Conservation (phyloP, 2,888 invertebrate species). For the Lasiommata megera region DNA sequence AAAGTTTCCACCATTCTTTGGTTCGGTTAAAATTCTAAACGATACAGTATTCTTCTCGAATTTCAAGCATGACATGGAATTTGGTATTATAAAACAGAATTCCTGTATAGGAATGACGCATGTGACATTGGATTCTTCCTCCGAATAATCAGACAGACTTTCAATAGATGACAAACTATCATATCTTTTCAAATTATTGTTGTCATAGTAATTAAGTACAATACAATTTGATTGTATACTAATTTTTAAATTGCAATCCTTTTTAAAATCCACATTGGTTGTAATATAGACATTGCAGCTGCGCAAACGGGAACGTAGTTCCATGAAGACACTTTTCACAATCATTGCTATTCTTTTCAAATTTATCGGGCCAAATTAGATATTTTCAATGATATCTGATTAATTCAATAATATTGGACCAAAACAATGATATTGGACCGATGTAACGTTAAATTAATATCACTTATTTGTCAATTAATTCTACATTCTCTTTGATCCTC, state of each 20-base stretch:
- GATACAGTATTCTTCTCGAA: constrained; percentile 70
- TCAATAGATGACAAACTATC: constrained; percentile 73
- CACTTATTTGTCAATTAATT: constrained; percentile 58
- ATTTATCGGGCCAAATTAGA: background rate
- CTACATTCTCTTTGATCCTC: constrained; percentile 56
- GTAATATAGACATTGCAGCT: constrained; percentile 83
- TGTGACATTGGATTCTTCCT: constrained; percentile 60
- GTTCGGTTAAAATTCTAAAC: constrained; percentile 71
- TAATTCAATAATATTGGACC: background rate
- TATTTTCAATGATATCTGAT: too few relatives aligned
- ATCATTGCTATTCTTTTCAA: constrained; percentile 54
- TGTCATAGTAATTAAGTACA: constrained; percentile 64
- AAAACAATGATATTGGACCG: constrained; percentile 4
- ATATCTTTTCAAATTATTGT: constrained; percentile 50
- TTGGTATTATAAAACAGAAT: constrained; percentile 71
- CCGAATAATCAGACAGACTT: constrained; percentile 69
- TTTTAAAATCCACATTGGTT: constrained; percentile 64
- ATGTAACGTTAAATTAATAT: constrained; percentile 17
- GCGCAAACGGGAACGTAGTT: constrained; percentile 81
- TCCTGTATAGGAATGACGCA: constrained; percentile 61
- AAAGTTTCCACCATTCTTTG: constrained; percentile 70
- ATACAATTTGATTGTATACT: constrained; percentile 72
- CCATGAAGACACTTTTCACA: constrained; percentile 78
- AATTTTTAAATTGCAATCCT: constrained; percentile 69
- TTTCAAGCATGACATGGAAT: constrained; percentile 76